Evolutionary conservation across 2,797 vertebrate genomes (phyloP), one percentile per base, ranked within the genome.

Genomic region (Girardinus metallicus): DNA sequence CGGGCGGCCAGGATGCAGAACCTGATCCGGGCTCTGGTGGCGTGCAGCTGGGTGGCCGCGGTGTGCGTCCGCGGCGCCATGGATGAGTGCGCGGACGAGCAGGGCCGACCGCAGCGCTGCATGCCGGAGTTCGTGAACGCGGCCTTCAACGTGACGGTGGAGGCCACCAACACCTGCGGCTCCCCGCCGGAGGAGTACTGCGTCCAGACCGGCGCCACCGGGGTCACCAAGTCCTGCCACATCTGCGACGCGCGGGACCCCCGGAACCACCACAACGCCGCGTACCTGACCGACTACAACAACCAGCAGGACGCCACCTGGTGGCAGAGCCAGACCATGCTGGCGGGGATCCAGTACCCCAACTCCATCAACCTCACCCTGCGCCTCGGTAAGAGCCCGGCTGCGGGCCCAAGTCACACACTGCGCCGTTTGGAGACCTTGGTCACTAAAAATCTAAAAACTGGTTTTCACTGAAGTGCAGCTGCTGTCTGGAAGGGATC

Each of bases 271-370:
- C 98, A 99, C 96, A 93, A 96, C 85, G 95, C 98, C 76, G 96
- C 90, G 80, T 97, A 96, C 95, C 97, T 99, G 93, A 99, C 98
- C 89, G 98, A 99, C 95, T 99, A 99, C 96, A 99, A 99, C 97
- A 99, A 97, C 92, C 98, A 97, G 88, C 97, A 97, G 92, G 97
- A 98, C 88, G 96, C 96, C 93, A 99, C 98, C 95, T 99, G 98
- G 98, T 99, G 98, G 98, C 98, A 99, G 91, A 99, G 98, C 94
- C 98, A 98, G 95, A 99, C 97, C 91, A 99, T 99, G 98, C 95
- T 99, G 94, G 97, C 98, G 1, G 98, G 98, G 68, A 95, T 99
- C 94, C 98, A 99, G 96, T 97, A 98, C 95, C 98, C 98, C 72
- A 92, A 86, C 94, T 87, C 97, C 90, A 98, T 99, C 96, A 99